Percentiles rank a stretch among this genome's conserved stretches.
Conservation (phyloP, 2,888 invertebrate species). For the Pinctada fucata region DNA sequence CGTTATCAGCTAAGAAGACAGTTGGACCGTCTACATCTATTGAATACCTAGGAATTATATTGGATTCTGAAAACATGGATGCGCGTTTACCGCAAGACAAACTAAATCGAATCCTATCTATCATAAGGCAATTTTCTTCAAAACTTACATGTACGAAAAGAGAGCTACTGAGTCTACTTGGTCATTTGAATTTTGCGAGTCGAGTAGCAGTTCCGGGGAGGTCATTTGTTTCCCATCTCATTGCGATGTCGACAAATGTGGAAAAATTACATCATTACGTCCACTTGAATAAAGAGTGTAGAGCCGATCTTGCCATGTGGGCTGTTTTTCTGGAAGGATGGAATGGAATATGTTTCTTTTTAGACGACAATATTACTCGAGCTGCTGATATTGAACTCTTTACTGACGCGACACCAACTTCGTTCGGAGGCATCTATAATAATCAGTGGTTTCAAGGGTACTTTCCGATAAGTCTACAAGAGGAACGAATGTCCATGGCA, state of each 20-base stretch:
- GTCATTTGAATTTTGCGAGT: too few relatives aligned
- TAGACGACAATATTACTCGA: background rate
- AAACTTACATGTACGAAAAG: constrained; percentile 23
- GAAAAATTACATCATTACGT: constrained; percentile 34
- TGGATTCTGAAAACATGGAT: constrained; percentile 43
- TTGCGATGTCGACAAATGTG: constrained; percentile 31
- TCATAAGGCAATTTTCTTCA: background rate
- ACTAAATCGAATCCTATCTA: constrained; percentile 9
- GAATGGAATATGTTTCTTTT: constrained; percentile 28
- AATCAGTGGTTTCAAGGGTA: constrained; percentile 33
- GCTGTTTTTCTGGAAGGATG: constrained; percentile 8
- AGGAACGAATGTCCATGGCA: constrained; percentile 27
- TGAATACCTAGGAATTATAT: constrained; percentile 37
- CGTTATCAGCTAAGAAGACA: constrained; percentile 28
- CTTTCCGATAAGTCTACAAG: constrained; percentile 16
- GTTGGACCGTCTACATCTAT: constrained; percentile 22
- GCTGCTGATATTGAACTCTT: constrained; percentile 9
- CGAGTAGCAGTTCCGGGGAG: constrained; percentile 29
- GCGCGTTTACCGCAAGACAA: constrained; percentile 30
- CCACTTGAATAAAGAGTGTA: too few relatives aligned
- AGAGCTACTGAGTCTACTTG: constrained; percentile 27
- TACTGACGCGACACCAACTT: constrained; percentile 31
- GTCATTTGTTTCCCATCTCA: constrained; percentile 33
- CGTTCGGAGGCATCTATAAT: constrained; percentile 29
- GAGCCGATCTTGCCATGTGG: constrained; percentile 28